Percentiles rank a stretch among this genome's conserved stretches.
phyloP scores from a whole-genome alignment of 2,888 invertebrate genomes.

The Leptura quadrifasciata region DNA sequence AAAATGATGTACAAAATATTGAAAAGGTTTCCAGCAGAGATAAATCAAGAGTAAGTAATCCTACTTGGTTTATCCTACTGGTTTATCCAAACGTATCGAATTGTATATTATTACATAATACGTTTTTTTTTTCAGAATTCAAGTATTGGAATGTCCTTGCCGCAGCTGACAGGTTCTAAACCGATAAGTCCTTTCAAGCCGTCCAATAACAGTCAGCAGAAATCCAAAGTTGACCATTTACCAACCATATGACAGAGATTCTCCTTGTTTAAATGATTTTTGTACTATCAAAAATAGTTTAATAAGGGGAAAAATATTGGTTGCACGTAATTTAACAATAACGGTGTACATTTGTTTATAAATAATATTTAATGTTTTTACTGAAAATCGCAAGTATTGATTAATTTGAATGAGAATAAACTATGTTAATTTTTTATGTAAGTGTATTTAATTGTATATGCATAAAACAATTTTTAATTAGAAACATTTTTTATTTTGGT shows the following conservation, averaged over 20 bases:
- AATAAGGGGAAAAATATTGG: constrained; percentile 16
- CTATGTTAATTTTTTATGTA: background rate
- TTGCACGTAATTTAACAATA: background rate
- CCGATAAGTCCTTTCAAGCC: constrained; percentile 75
- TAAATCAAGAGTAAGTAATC: constrained; percentile 79
- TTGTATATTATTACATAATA: background rate
- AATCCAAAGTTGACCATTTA: constrained; percentile 79
- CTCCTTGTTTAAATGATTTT: constrained; percentile 66
- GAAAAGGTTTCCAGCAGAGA: constrained; percentile 78
- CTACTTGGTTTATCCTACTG: too few relatives aligned
- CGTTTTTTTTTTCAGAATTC: constrained; percentile 71
- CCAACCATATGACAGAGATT: constrained; percentile 83
- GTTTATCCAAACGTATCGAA: too few relatives aligned
- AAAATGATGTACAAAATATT: constrained; percentile 78
- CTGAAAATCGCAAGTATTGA: background rate
- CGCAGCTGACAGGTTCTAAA: constrained; percentile 78
- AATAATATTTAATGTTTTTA: constrained; percentile 7
- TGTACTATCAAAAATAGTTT: constrained; percentile 16
- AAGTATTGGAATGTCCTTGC: constrained; percentile 79
- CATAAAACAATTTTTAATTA: background rate
- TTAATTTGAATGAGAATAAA: background rate
- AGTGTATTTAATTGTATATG: background rate
- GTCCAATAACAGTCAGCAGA: constrained; percentile 71
- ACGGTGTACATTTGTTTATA: background rate
- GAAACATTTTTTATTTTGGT: background rate